A percentile compares a stretch with the other conserved stretches of the same genome.
Conservation (phyloP, 2,113 vertebrate genomes). For the Collichthys lucidus region DNA sequence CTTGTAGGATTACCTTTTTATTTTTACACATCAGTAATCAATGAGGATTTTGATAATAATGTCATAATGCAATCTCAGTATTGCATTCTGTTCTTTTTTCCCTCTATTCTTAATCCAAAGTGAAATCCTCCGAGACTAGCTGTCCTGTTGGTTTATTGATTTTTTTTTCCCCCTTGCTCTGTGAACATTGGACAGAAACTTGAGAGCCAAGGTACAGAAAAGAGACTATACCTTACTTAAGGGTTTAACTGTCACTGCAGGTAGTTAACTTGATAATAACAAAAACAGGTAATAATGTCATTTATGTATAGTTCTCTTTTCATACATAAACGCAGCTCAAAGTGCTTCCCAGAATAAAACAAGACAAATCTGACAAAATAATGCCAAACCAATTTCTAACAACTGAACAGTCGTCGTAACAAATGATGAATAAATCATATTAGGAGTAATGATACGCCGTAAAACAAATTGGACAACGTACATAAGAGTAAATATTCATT, state of each 20-base stretch:
- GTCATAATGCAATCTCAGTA: slow-evolving; percentile 78
- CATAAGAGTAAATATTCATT: neutral
- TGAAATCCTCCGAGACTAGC: slow-evolving; percentile 81
- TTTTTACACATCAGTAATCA: slow-evolving; percentile 82
- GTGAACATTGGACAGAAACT: slow-evolving; percentile 77
- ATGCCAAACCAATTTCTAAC: neutral
- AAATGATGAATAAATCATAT: slow-evolving; percentile 18
- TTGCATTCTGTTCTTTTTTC: slow-evolving; percentile 65
- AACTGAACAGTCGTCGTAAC: neutral
- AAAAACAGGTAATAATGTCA: slow-evolving; percentile 9
- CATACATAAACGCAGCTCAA: neutral
- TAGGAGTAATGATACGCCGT: slow-evolving; percentile 6
- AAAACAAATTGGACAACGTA: neutral
- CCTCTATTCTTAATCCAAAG: slow-evolving; percentile 80
- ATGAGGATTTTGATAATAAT: slow-evolving; percentile 84
- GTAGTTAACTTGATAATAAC: slow-evolving; percentile 55
- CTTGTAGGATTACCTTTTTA: slow-evolving; percentile 80
- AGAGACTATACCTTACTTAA: slow-evolving; percentile 63
- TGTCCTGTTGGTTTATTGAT: slow-evolving; percentile 85
- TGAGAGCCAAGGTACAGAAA: slow-evolving; percentile 70
- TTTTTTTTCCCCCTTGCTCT: slow-evolving; percentile 68
- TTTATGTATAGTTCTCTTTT: slow-evolving; percentile 14
- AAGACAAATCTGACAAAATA: slow-evolving; percentile 29
- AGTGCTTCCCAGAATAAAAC: neutral
- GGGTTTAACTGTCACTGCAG: slow-evolving; percentile 56